These are phyloP conservation scores for Heterodera schachtii DNA, from an alignment of 1,140 invertebrate genomes.

Conservation along the genomic window DNA sequence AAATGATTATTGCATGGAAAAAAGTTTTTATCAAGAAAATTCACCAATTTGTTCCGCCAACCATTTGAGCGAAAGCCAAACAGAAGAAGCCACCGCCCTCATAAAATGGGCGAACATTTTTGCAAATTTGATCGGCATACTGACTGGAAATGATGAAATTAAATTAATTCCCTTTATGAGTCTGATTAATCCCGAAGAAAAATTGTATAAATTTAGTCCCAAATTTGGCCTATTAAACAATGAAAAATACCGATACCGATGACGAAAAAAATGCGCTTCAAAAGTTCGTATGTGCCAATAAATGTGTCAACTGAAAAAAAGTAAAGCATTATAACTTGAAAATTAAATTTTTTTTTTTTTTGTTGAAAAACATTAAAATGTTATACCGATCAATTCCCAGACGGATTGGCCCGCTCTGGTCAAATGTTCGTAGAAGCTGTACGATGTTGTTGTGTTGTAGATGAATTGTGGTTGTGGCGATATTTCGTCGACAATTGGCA, in stretches of 20 bases:
- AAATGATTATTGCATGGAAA: not conserved
- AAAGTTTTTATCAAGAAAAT: not conserved
- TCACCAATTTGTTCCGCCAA: not conserved
- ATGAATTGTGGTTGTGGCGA: not conserved
- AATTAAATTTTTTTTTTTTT: too few relatives aligned
- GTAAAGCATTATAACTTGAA: too few relatives aligned
- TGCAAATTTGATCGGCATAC: not conserved
- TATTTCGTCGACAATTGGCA: not conserved
- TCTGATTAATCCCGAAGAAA: too few relatives aligned
- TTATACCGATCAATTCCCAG: not conserved
- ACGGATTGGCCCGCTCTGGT: not conserved
- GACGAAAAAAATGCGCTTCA: not conserved
- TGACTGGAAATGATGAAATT: not conserved
- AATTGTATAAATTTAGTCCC: too few relatives aligned
- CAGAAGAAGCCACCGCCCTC: not conserved
- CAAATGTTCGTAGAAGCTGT: not conserved
- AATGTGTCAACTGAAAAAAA: not conserved
- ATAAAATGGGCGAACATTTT: not conserved
- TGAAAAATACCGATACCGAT: not conserved
- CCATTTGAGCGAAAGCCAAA: not conserved
- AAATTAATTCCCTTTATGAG: too few relatives aligned
- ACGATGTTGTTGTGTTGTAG: not conserved
- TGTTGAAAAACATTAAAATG: not conserved
- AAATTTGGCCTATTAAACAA: too few relatives aligned
- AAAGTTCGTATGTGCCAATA: not conserved